Base-by-base conservation (phyloP, 2,888 invertebrate genomes). In the Drosophila mimetica region DNA sequence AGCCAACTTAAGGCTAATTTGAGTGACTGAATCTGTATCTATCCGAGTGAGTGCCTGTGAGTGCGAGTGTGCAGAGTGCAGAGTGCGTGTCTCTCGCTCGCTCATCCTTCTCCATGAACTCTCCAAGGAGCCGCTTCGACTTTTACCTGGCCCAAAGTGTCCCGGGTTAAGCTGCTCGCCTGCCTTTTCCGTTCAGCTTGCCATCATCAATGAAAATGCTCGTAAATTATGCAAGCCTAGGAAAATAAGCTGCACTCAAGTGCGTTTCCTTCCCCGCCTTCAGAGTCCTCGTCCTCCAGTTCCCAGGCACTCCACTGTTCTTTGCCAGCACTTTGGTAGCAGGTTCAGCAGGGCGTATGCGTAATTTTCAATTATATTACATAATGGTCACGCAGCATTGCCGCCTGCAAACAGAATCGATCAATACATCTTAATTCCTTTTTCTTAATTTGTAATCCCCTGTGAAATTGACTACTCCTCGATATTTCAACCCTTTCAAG, bases 161-260 rank as follows among this genome's bases (percentile, higher is more conserved):
- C 71, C 54, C 59, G 53, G 64, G 47, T 70, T 77, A 53, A 59
- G 52, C 57, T 69, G 39, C 47, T 44, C 30, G 32, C 51, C 36
- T 55, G 13, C 20, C 44, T 42, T 55, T 64, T 42, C 53, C 42
- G 53, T 77, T 57, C 67, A 59, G 47, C 58, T 65, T 63, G 60
- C 64, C 88, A 88, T 80, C 76, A 84, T 88, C 84, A 84, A 85
- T 84, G 84, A 85, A 82, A 84, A 82, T 73, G 71, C 79, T 86
- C 63, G 67, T 84, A 79, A 89, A 84, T 89, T 87, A 89, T 84
- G 84, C 79, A 84, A 77, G 72, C 77, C 88, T 86, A 77, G 79
- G 86, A 88, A 84, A 89, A 86, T 75, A 87, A 89, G 86, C 84
- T 88, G 83, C 83, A 84, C 89, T 84, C 72, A 75, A 86, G 74